Evolutionary conservation across 1,140 invertebrate species (phyloP).

Genomic region (Coenobita brevimanus): DNA sequence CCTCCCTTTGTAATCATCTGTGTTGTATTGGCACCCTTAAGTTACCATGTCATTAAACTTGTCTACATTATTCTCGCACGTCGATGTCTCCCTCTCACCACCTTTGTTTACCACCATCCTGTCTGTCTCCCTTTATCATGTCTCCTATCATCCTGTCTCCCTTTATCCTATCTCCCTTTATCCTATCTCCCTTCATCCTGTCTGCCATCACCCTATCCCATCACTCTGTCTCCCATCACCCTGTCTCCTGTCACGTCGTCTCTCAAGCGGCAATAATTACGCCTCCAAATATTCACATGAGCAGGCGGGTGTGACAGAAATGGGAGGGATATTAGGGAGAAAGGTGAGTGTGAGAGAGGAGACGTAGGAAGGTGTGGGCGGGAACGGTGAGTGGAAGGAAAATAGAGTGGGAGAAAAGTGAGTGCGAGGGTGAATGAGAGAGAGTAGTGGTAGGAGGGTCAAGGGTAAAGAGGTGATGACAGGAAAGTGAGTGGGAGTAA

Average conservation of each 20-base stretch:
- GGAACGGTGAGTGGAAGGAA: neutral
- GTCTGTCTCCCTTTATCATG: neutral
- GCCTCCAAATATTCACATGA: no score
- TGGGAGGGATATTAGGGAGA: no score
- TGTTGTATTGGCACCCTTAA: no score
- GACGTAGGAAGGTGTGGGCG: no score
- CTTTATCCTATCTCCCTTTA: neutral
- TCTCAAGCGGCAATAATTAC: no score
- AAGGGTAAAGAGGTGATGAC: neutral
- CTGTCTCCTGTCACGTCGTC: neutral
- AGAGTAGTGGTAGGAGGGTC: neutral
- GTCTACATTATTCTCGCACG: no score
- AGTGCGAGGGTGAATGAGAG: neutral
- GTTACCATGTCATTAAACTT: no score
- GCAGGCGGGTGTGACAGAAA: no score
- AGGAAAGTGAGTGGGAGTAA: neutral
- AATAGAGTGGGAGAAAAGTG: neutral
- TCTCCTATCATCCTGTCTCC: neutral
- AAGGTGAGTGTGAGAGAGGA: no score
- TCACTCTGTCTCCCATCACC: neutral
- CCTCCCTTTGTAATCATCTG: no score
- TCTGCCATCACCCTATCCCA: neutral
- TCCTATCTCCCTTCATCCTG: neutral
- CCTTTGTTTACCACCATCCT: neutral
- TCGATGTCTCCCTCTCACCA: neutral